phyloP scores from a whole-genome alignment of 2,113 vertebrate species.

The Thymallus thymallus region DNA sequence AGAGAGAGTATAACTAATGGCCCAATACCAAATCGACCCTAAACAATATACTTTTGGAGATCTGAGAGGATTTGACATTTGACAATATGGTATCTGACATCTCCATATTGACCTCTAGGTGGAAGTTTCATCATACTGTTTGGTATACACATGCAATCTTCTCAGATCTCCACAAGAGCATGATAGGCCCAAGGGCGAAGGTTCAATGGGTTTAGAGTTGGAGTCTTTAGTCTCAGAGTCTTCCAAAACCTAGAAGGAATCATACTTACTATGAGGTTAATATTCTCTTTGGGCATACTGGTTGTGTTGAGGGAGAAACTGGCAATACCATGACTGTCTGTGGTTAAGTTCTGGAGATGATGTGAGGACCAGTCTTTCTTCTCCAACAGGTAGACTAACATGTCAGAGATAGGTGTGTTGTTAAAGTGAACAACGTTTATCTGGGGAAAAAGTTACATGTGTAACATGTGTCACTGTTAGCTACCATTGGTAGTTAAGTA shows the following conservation, averaged over 20 bases:
- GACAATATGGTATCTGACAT: background rate
- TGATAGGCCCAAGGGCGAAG: too few relatives aligned
- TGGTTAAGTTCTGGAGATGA: conserved; percentile 56
- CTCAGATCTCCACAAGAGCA: too few relatives aligned
- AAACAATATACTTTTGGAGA: background rate
- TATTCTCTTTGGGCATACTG: background rate
- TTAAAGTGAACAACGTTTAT: conserved; percentile 46
- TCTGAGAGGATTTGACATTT: background rate
- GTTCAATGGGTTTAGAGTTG: too few relatives aligned
- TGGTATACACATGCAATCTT: background rate
- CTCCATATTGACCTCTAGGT: background rate
- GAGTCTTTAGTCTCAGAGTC: too few relatives aligned
- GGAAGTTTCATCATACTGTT: background rate
- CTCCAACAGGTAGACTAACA: conserved; percentile 46
- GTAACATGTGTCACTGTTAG: background rate
- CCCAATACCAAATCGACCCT: background rate
- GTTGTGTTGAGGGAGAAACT: conserved; percentile 54
- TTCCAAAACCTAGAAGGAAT: background rate
- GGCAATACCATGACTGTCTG: conserved; percentile 56
- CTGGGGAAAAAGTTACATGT: background rate
- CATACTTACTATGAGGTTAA: conserved; percentile 48
- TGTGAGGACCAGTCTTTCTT: conserved; percentile 12
- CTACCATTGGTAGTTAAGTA: too few relatives aligned
- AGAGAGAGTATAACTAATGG: background rate
- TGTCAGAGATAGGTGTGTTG: conserved; percentile 40